Base-by-base conservation (phyloP, 2,888 invertebrate genomes). In the Nowickia ferox region DNA sequence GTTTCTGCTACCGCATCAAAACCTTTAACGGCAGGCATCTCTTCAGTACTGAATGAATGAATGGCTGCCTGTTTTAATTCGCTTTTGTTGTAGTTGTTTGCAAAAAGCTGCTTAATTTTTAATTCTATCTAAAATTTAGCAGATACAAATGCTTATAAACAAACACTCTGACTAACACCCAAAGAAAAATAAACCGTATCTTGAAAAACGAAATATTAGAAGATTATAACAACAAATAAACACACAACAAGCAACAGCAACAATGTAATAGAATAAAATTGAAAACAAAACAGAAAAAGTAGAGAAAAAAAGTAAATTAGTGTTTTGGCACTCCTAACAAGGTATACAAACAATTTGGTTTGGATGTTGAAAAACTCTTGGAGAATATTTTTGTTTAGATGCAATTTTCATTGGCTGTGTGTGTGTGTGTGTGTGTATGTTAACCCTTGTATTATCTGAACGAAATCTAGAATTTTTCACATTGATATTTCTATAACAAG, bases 291-390 rank as follows among this genome's bases (percentile, higher is more conserved):
- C 19, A 9, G 48, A 68, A 48, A 38, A 53, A 74, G 40, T 38
- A 66, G 11, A 87, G 30, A 78, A 87, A 89, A 88, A 89, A 88
- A 88, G 88, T 89, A 90, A 89, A 90, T 90, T 91, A 91, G 91
- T 90, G 89, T 89, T 90, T 89, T 89, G 90, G 89, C 90, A 90
- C 91, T 89, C 89, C 89, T 88, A 87, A 89, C 91, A 90, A 90
- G 90, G 15, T 69, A 66, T 61, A 66, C 72, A 69, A 66, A 30
- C 30, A 30, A 30, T 30, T 77, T 77, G 38, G 66, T 72, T 59
- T 61, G 59, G 63, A 75, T 75, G 84, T 75, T 84, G 71, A 79
- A 84, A 66, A 46, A 48, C 55, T 57, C 71, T 9, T 22, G 44
- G 51, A 72, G 59, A 72, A 61, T 42, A 51, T 46, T 78, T 75